phyloP scores from a whole-genome alignment of 2,888 invertebrate species.

The Caenorhabditis sulstoni region DNA sequence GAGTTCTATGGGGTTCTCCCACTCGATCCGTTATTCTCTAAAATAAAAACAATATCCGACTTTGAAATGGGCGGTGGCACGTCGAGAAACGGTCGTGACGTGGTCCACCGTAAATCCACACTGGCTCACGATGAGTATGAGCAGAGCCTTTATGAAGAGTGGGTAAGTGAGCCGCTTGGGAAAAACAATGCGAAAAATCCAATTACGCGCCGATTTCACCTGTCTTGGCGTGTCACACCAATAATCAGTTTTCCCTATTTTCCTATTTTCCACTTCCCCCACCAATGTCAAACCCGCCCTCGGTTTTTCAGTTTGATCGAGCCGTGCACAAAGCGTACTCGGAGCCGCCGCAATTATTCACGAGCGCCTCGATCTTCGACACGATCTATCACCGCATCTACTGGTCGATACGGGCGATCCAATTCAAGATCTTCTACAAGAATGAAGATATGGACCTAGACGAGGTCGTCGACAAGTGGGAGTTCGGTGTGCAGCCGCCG shows the following conservation, averaged over 20 bases:
- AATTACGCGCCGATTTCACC: not conserved
- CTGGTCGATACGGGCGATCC: conserved; percentile 69
- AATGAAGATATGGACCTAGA: conserved; percentile 74
- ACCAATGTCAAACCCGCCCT: not conserved
- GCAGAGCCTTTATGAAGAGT: conserved; percentile 24
- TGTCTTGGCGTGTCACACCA: no score
- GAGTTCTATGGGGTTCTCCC: no score
- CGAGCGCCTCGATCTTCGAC: conserved; percentile 53
- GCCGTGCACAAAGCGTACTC: conserved; percentile 68
- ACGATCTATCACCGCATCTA: conserved; percentile 68
- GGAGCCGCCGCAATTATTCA: conserved; percentile 64
- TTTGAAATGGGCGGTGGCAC: conserved; percentile 38
- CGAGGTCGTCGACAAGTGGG: conserved; percentile 69
- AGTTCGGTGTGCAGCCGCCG: conserved; percentile 67
- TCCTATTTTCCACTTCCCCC: not conserved
- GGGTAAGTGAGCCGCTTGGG: conserved; percentile 22
- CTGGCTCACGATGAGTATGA: conserved; percentile 34
- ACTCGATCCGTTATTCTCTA: not conserved
- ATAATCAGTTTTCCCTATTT: no score
- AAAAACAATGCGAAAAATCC: not conserved
- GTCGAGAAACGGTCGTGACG: conserved; percentile 11
- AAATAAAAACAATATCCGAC: not conserved
- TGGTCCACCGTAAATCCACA: conserved; percentile 7
- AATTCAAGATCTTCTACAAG: conserved; percentile 73
- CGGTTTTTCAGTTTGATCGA: conserved; percentile 66